These are phyloP conservation scores for Anaspis maculata DNA, from an alignment of 2,888 invertebrate genomes.

Conservation along the genomic window DNA sequence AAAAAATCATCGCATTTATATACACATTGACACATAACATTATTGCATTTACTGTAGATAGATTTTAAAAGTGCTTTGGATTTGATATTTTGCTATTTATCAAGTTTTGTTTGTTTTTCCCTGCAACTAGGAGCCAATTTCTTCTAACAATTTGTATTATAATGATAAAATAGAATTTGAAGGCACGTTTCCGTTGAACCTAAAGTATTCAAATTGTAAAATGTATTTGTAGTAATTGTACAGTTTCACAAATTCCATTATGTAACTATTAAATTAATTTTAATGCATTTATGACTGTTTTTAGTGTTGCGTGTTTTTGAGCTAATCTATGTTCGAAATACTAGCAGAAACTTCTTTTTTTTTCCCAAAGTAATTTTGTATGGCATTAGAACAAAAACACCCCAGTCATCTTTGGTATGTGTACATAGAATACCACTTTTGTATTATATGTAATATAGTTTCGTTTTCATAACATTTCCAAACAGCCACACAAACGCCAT, in stretches of 20 bases:
- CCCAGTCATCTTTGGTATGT: slow-evolving; percentile 32
- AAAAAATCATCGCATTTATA: no score
- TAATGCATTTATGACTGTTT: slow-evolving; percentile 35
- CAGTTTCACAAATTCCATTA: slow-evolving; percentile 33
- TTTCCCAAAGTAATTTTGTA: no score
- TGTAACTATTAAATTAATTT: slow-evolving; percentile 25
- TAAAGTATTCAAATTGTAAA: slow-evolving; percentile 24
- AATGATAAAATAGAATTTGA: slow-evolving; percentile 33
- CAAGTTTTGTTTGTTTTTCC: not conserved
- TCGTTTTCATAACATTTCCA: slow-evolving; percentile 37
- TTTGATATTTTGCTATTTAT: slow-evolving; percentile 3
- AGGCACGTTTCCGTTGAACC: slow-evolving; percentile 29
- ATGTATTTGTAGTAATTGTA: slow-evolving; percentile 36
- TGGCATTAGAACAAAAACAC: slow-evolving; percentile 25
- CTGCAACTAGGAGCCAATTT: no score
- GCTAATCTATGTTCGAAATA: slow-evolving; percentile 31
- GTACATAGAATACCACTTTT: slow-evolving; percentile 33
- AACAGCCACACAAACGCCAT: slow-evolving; percentile 29
- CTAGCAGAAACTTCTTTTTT: slow-evolving; percentile 12
- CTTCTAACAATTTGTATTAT: slow-evolving; percentile 6
- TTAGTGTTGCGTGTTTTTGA: slow-evolving; percentile 32
- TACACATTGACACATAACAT: no score
- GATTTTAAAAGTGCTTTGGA: not conserved
- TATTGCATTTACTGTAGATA: slow-evolving; percentile 17
- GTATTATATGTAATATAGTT: slow-evolving; percentile 44